These are phyloP conservation scores for Centropus bengalensis DNA, from an alignment of 2,113 vertebrate genomes.

Conservation along the genomic window DNA sequence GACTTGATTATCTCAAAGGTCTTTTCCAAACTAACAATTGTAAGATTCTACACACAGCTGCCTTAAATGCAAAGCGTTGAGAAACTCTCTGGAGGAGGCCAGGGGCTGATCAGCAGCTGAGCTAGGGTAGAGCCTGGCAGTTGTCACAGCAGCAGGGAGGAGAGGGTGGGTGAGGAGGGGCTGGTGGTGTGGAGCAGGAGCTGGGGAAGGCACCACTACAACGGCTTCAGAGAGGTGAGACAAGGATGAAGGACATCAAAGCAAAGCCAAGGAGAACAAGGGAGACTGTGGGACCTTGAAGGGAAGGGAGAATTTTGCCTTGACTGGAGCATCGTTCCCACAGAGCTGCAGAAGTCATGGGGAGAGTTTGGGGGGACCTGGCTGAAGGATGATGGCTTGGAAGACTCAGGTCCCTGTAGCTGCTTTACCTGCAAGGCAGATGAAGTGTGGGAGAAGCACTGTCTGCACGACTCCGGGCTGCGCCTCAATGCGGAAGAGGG, in stretches of 20 bases:
- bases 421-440: slow-evolving; percentile 23
- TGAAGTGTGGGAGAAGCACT: slow-evolving; percentile 21
- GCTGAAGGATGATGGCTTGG: neutral
- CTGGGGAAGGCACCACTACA: neutral
- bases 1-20: too few relatives aligned
- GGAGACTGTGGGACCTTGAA: neutral
- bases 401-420: neutral
- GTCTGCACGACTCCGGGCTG: neutral
- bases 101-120: neutral
- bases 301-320: neutral
- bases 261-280: neutral
- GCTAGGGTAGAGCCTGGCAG: neutral
- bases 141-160: neutral
- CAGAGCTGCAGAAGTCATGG: neutral
- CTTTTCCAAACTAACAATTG: too few relatives aligned
- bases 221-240: neutral
- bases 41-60: too few relatives aligned
- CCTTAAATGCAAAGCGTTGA: neutral
- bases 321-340: neutral
- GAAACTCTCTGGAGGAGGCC: too few relatives aligned
- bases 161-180: neutral
- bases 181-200: neutral
- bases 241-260: neutral
- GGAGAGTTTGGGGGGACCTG: neutral
- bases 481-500: slow-evolving; percentile 33